Evolutionary conservation across 1,140 invertebrate genomes (phyloP), one percentile per base, ranked within the genome.

Genomic region (Brachionus calyciflorus): DNA sequence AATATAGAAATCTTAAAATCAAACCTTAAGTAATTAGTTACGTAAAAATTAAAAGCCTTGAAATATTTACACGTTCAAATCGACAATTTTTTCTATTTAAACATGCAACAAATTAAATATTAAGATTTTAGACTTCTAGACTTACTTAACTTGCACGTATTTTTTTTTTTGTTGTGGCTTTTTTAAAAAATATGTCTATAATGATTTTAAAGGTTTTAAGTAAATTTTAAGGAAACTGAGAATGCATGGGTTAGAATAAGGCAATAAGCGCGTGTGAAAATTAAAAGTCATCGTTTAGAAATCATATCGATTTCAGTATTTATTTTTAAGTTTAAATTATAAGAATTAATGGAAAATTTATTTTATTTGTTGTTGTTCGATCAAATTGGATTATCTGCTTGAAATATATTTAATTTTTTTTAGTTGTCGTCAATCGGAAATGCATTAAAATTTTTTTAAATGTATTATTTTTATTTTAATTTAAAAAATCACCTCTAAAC

Each of bases 351-450:
- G n/a, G n/a, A 17, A 14, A 14, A 46, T 7, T 7, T 46, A 46
- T 7, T 7, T 14, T 46, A 3, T 3, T 46, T 46, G 44, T 7
- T 46, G 4, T 46, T 14, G 9, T 55, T 55, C 14, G 5, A n/a
- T 7, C 9, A 65, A 65, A 65, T 65, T 65, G 60, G 60, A 65
- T 65, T 65, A 65, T 65, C 60, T 65, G 40, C 40, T 65, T 65
- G n/a, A 60, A 60, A 37, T 60, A n/a, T 37, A 28, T 33, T 12
- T 21, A 40, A 37, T 5, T 5, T n/a, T n/a, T n/a, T n/a, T n/a
- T n/a, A n/a, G 9, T 5, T 5, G 3, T 7, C 5, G 14, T 3
- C 5, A 44, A 3, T 19, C 37, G 60, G 60, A 65, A 14, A 24
- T 65, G 40, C 21, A 65, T 65, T 65, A 65, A 65, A 55, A 65